Evolutionary conservation across 2,888 invertebrate genomes (phyloP), one percentile per base, ranked within the genome.

Genomic region (Pollenia griseotomentosa): DNA sequence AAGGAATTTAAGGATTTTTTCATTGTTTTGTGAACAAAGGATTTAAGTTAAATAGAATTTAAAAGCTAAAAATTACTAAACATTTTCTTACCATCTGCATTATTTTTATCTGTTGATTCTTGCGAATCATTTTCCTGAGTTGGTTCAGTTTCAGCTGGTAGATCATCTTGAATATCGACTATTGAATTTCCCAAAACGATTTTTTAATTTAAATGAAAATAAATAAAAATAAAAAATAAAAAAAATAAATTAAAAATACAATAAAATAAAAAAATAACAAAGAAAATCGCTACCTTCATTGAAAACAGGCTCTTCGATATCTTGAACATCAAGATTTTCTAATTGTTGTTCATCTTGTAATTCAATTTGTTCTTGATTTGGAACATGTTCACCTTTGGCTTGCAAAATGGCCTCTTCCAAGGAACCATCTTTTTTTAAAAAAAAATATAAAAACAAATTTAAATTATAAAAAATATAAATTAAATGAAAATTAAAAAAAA

Each of bases 391-490:
- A 86, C 92, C 92, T 89, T 93, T 92, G 65, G 94, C 95, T 94
- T 95, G 95, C 93, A 94, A 94, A 91, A 95, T 95, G 93, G 95
- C 95, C 89, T 95, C 94, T 92, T 96, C 96, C 94, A 95, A 94
- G 92, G 94, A 95, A 93, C 95, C 94, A 94, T 96, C 96, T 91
- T 90, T 86, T 44, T 19, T 71, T 74, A 88, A 88, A 84, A 88
- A 83, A 81, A 86, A 88, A 66, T 70, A 89, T 74, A 88, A 87
- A 88, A 87, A 88, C n/a, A 89, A 85, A 23, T 23, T 42, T 66
- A 33, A 59, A 48, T 46, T 8, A 57, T 51, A 42, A 10, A 66
- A 85, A 88, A 89, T 71, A 78, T 83, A 19, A 84, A 83, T 61
- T 85, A 86, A 85, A 73, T 46, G 40, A 9, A 66, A 44, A 8